Percentiles rank a stretch among this genome's conserved stretches.
phyloP scores from a whole-genome alignment of 2,797 vertebrate genomes.

The Ctenopoma kingsleyae region DNA sequence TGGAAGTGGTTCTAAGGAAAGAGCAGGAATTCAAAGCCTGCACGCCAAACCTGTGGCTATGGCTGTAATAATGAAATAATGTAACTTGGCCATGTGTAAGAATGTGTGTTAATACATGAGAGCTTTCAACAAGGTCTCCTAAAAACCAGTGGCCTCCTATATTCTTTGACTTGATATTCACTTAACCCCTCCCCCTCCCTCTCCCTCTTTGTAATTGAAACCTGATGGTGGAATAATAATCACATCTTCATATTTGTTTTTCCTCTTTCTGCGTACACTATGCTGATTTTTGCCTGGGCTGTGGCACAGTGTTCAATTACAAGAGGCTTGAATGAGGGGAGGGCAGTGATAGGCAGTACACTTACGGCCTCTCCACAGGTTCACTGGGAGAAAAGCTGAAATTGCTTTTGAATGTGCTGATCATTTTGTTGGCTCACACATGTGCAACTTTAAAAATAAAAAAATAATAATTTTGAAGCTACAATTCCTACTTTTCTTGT shows the following conservation, averaged over 20 bases:
- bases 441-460: slow-evolving; percentile 35
- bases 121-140: slow-evolving; percentile 80
- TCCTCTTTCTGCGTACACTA: slow-evolving; percentile 51
- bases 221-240: slow-evolving; percentile 80
- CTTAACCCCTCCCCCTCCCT: slow-evolving; percentile 69
- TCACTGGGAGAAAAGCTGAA: slow-evolving; percentile 36
- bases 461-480: slow-evolving; percentile 30
- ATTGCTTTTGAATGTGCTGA: slow-evolving; percentile 41
- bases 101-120: slow-evolving; percentile 78
- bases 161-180: slow-evolving; percentile 82
- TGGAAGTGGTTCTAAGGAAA: slow-evolving; percentile 68
- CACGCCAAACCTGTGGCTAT: slow-evolving; percentile 72
- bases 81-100: slow-evolving; percentile 76
- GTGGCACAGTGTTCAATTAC: slow-evolving; percentile 61
- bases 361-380: slow-evolving; percentile 28
- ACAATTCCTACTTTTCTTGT: slow-evolving; percentile 13
- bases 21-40: slow-evolving; percentile 57
- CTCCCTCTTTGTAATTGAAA: slow-evolving; percentile 75
- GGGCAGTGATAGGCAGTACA: slow-evolving; percentile 46
- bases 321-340: slow-evolving; percentile 35
- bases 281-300: slow-evolving; percentile 57
- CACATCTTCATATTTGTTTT: slow-evolving; percentile 63
- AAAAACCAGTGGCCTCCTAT: slow-evolving; percentile 76
- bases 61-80: slow-evolving; percentile 79
- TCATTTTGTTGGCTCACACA: slow-evolving; percentile 27